phyloP scores from a whole-genome alignment of 2,113 vertebrate species.

The Pogonocichla stellata region DNA sequence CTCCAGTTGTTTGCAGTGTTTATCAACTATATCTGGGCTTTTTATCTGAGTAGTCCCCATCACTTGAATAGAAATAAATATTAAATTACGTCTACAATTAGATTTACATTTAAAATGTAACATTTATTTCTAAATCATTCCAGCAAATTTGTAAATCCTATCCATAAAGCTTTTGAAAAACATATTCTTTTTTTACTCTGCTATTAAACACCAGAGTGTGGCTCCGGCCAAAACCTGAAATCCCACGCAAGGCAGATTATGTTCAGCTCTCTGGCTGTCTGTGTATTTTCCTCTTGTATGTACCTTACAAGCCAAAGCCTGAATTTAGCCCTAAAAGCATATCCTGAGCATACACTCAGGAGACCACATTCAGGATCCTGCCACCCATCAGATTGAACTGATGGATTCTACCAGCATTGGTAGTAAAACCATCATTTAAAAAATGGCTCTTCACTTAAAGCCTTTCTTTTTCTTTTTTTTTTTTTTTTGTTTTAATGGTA shows the following conservation, averaged over 20 bases:
- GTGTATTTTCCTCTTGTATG: conserved; percentile 28
- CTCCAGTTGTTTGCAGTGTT: background rate
- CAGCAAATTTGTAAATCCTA: conserved; percentile 26
- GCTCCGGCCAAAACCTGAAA: conserved; percentile 45
- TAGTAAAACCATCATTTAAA: conserved; percentile 30
- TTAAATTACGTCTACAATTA: background rate
- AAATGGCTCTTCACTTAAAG: conserved; percentile 9
- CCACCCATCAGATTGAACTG: background rate
- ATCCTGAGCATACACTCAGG: background rate
- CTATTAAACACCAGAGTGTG: conserved; percentile 4
- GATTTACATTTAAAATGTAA: background rate
- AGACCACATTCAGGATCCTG: background rate
- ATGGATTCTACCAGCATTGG: background rate
- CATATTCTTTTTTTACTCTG: background rate
- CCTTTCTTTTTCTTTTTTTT: background rate
- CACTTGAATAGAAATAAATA: background rate
- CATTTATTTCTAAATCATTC: background rate
- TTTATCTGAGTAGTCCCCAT: background rate
- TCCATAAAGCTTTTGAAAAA: background rate
- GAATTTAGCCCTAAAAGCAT: conserved; percentile 9
- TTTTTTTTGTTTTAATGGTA: background rate
- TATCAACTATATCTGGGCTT: background rate
- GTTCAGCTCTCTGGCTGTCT: conserved; percentile 24
- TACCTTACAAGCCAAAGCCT: conserved; percentile 25
- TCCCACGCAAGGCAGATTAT: conserved; percentile 56